These are phyloP conservation scores for Sylvia borin DNA, from an alignment of 2,797 vertebrate genomes.

Conservation along the genomic window DNA sequence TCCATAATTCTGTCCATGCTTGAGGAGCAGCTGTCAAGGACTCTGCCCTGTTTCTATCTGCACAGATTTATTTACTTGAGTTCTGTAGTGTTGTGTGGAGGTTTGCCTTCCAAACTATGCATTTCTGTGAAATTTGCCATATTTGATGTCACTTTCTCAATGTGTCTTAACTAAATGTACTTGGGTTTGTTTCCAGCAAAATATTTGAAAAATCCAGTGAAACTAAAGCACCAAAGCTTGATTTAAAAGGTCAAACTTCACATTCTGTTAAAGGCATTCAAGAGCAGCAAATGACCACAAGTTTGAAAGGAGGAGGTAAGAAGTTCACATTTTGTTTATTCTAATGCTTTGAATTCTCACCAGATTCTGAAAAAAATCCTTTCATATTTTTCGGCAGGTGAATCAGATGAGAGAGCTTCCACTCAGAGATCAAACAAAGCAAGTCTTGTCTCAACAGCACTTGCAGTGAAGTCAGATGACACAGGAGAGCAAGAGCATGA, in stretches of 20 bases:
- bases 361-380: background rate
- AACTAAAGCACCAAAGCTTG: background rate
- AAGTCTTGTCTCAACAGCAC: background rate
- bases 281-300: background rate
- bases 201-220: background rate
- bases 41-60: background rate
- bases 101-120: background rate
- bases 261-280: background rate
- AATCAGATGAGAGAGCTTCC: background rate
- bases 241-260: background rate
- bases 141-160: background rate
- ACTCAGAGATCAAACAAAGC: background rate
- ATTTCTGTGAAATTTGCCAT: background rate
- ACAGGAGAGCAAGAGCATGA: slow-evolving; percentile 33
- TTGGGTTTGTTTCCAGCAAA: slow-evolving; percentile 8
- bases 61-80: background rate
- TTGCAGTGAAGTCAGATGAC: background rate
- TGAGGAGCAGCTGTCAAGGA: background rate
- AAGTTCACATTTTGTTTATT: background rate
- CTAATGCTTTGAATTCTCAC: background rate
- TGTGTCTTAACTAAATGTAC: background rate
- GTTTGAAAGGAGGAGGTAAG: slow-evolving; percentile 45
- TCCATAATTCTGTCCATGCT: background rate
- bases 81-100: background rate
- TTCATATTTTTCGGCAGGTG: background rate